Percentiles rank a stretch among this genome's conserved stretches.
These are phyloP conservation scores for Gisinianus flammeolus DNA, from an alignment of 2,888 invertebrate genomes.

Conservation along the genomic window DNA sequence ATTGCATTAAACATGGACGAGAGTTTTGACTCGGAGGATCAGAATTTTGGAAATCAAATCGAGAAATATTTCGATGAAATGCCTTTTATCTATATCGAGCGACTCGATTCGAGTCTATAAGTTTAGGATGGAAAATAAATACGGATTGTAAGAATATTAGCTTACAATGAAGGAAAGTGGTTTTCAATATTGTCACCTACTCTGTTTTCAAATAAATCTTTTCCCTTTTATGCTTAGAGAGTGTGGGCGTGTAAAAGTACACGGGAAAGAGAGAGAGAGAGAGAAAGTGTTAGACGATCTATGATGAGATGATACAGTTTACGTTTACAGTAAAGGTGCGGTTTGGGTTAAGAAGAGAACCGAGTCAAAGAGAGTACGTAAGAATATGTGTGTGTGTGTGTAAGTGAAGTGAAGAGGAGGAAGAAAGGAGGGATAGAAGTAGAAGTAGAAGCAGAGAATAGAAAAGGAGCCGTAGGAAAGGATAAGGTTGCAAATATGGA, in stretches of 20 bases:
- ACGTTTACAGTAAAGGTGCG: background rate
- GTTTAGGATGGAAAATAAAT: too few relatives aligned
- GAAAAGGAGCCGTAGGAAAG: background rate
- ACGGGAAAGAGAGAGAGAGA: background rate
- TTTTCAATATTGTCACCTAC: slow-evolving; percentile 6
- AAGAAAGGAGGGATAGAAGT: background rate
- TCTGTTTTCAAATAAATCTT: slow-evolving; percentile 16
- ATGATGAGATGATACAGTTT: slow-evolving; percentile 12
- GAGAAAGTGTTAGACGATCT: slow-evolving; percentile 8
- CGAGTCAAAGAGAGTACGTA: too few relatives aligned
- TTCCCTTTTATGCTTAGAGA: background rate
- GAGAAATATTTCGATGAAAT: too few relatives aligned
- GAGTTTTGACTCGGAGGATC: too few relatives aligned
- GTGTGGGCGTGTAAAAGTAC: background rate
- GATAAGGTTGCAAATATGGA: slow-evolving; percentile 14
- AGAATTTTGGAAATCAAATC: too few relatives aligned
- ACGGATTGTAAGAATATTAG: slow-evolving; percentile 26
- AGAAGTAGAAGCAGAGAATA: background rate
- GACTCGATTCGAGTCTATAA: too few relatives aligned
- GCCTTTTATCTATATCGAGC: too few relatives aligned
- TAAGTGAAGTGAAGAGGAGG: background rate
- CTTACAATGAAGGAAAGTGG: slow-evolving; percentile 5
- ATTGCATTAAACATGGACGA: too few relatives aligned
- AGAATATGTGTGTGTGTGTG: background rate
- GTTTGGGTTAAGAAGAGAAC: too few relatives aligned